Evolutionary conservation across 2,797 vertebrate species (phyloP), one percentile per base, ranked within the genome.

Genomic region (Ambastaia sidthimunki): DNA sequence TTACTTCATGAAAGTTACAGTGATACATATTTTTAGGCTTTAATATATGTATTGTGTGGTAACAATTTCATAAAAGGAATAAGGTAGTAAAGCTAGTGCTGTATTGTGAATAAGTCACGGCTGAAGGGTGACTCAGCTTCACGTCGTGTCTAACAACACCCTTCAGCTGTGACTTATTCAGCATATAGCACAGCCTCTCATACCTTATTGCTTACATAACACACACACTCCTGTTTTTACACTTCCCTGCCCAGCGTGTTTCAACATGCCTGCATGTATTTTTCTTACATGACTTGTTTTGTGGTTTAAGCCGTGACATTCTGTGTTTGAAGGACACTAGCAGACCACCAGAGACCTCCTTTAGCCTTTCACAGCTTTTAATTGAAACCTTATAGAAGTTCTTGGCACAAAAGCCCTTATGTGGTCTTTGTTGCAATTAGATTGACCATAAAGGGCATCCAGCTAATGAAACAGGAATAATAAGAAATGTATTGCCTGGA

Each of bases 381-480:
- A 96, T 92, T 92, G 93, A 94, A 93, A 92, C 88, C 81, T 54
- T 90, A 89, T 88, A 89, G 71, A 89, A 90, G 88, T 91, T 92
- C 89, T 92, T 87, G 88, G 91, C 90, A 91, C 90, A 91, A 91
- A 91, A 88, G 92, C 88, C 87, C 90, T 92, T 80, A 73, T 86
- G 86, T 90, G 90, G 23, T 86, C 89, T 94, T 93, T 94, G 89
- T 91, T 15, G 28, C 91, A 90, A 87, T 90, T 90, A 90, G 90
- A 91, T 93, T 91, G 92, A 94, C 87, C 92, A 94, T 92, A 93
- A 95, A 93, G 92, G 91, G 91, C 91, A 92, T 85, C 85, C 91
- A 94, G 91, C 93, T 92, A 92, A 94, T 92, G 89, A 92, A 92
- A 94, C 88, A 88, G 93, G 94, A 95, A 96, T 94, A 95, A 89